phyloP scores from a whole-genome alignment of 2,888 invertebrate genomes.

The Lymantria dispar region DNA sequence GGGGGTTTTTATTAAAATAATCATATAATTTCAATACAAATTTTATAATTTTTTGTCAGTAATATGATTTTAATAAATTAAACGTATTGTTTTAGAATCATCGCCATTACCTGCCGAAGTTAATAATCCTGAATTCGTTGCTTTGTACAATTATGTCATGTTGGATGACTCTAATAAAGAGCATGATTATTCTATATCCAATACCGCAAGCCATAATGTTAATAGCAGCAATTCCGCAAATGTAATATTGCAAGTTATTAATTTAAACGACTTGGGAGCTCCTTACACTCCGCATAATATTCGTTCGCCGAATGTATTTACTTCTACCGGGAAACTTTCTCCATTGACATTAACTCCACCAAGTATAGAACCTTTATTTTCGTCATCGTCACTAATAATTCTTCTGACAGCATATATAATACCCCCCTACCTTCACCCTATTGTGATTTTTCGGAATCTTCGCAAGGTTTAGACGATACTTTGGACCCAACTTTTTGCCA shows the following conservation, averaged over 20 bases:
- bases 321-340: constrained; percentile 10
- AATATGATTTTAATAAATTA: too few species aligned
- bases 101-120: constrained; percentile 7
- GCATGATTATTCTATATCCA: constrained; percentile 5
- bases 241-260: neutral
- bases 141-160: constrained; percentile 5
- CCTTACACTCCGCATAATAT: constrained; percentile 8
- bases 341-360: constrained; percentile 7
- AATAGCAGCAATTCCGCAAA: too few species aligned
- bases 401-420: neutral
- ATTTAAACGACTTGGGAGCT: constrained; percentile 2
- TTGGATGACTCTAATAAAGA: constrained; percentile 7
- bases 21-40: too few species aligned
- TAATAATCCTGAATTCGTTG: constrained; percentile 8
- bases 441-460: constrained; percentile 4
- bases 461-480: neutral
- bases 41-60: too few species aligned
- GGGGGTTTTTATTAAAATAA: too few species aligned
- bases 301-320: constrained; percentile 9
- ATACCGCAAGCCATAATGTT: neutral
- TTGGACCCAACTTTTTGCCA: constrained; percentile 5
- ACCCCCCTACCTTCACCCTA: constrained; percentile 6
- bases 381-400: constrained; percentile 7
- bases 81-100: constrained; percentile 1
- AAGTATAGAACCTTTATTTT: neutral